Evolutionary conservation across 2,797 vertebrate genomes (phyloP), one percentile per base, ranked within the genome.

Genomic region (Dicrostonyx torquatus): DNA sequence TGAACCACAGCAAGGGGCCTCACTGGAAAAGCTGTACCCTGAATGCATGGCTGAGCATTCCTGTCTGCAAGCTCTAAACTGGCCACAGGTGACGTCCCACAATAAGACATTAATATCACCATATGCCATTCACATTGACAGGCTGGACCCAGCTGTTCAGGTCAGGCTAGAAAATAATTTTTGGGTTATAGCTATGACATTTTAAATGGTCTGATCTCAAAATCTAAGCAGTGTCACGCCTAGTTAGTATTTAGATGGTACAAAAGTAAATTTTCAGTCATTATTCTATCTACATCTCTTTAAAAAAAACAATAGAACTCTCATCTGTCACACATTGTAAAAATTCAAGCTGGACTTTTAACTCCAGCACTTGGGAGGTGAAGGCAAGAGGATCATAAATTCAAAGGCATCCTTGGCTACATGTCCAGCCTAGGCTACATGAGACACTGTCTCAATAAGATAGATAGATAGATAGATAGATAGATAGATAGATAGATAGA

Each of bases 121-220:
- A 50, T 5, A 37, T 45, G 31, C 18, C 45, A 43, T 2, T 37
- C 24, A 22, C 13, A 2, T 14, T 20, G 24, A 50, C 0, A 0
- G n/a, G 11, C 6, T 75, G 2, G 31, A 50, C 29, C 15, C 6
- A 29, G 31, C 11, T 24, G 43, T 45, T 64, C 53, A 20, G 45
- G 20, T 37, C 66, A 68, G 34, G 48, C 34, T 84, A 72, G 7
- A 31, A 40, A 75, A 64, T 12, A 29, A 93, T 94, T 72, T 68
- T n/a, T 29, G 34, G 29, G 12, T 17, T 64, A 83, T 64, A 29
- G 60, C 80, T 40, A 31, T 62, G 40, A 58, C 40, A 34, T 64
- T 82, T 82, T 82, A 29, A 82, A 82, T 8, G 15, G 15, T 64
- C 31, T 68, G 31, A n/a, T 50, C 22, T 84, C 64, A 34, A 83